phyloP scores from a whole-genome alignment of 2,888 invertebrate genomes.

The Nephrotoma guestfalica region DNA sequence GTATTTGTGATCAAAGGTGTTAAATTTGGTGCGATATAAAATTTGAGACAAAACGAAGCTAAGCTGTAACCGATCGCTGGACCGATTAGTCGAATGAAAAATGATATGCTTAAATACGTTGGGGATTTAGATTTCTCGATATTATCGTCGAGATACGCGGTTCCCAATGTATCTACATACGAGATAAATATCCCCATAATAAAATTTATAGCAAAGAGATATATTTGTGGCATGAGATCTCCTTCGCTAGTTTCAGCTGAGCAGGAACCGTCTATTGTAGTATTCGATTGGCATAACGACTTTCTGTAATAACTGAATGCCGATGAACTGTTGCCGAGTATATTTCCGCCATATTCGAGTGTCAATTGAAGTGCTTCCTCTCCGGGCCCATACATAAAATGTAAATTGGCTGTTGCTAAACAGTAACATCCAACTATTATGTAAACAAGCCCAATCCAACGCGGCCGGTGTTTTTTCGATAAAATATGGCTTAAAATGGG shows the following conservation, averaged over 20 bases:
- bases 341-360: conserved; percentile 29
- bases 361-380: conserved; percentile 40
- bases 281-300: no score
- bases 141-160: background rate
- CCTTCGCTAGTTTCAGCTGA: background rate
- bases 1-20: background rate
- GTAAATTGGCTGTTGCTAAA: conserved; percentile 43
- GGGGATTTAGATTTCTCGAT: conserved; percentile 17
- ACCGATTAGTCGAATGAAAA: conserved; percentile 37
- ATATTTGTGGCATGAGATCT: background rate
- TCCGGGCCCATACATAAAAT: conserved; percentile 44
- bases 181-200: background rate
- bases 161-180: background rate
- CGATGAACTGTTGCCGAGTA: background rate
- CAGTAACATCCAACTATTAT: conserved; percentile 23
- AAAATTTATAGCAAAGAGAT: background rate
- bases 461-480: conserved; percentile 36
- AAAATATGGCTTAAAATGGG: conserved; percentile 24
- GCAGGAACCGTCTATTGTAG: background rate
- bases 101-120: conserved; percentile 33
- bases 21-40: background rate
- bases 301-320: no score
- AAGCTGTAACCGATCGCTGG: background rate
- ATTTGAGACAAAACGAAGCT: background rate
- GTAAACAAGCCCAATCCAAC: conserved; percentile 42